Conservation (phyloP, 2,888 invertebrate species). For the Nomada hirtipes region DNA sequence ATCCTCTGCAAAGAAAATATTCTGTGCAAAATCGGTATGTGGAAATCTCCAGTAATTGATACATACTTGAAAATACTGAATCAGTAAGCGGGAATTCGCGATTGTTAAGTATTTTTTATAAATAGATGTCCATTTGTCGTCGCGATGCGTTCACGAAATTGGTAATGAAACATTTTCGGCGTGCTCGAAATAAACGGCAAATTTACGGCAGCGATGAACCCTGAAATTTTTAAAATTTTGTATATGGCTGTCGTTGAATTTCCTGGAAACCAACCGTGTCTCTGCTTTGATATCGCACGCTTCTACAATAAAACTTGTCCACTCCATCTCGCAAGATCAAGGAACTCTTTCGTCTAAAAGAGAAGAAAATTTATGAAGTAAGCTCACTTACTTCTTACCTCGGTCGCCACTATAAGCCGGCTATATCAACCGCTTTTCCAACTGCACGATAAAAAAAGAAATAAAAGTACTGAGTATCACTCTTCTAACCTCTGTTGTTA, state of each 20-base stretch:
- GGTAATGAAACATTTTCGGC: slow-evolving; percentile 1
- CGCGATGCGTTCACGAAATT: too few relatives aligned
- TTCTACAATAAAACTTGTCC: slow-evolving; percentile 19
- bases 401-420: slow-evolving; percentile 7
- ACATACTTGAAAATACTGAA: too few relatives aligned
- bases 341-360: slow-evolving; percentile 29
- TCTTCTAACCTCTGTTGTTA: background rate
- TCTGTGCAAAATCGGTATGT: too few relatives aligned
- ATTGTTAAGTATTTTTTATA: too few relatives aligned
- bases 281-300: slow-evolving; percentile 17
- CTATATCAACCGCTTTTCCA: slow-evolving; percentile 17
- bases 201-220: slow-evolving; percentile 5
- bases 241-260: background rate
- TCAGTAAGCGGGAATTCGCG: too few relatives aligned
- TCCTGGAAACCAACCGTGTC: background rate
- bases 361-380: slow-evolving; percentile 34
- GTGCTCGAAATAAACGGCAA: background rate
- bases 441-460: background rate
- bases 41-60: too few relatives aligned
- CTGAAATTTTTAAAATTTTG: slow-evolving; percentile 14
- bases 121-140: too few relatives aligned
- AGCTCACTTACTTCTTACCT: slow-evolving; percentile 1
- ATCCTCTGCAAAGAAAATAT: background rate
- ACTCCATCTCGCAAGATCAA: slow-evolving; percentile 22
- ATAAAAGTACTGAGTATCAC: background rate